Evolutionary conservation across 2,888 invertebrate species (phyloP), one percentile per base, ranked within the genome.

Genomic region (Lymantria dispar): DNA sequence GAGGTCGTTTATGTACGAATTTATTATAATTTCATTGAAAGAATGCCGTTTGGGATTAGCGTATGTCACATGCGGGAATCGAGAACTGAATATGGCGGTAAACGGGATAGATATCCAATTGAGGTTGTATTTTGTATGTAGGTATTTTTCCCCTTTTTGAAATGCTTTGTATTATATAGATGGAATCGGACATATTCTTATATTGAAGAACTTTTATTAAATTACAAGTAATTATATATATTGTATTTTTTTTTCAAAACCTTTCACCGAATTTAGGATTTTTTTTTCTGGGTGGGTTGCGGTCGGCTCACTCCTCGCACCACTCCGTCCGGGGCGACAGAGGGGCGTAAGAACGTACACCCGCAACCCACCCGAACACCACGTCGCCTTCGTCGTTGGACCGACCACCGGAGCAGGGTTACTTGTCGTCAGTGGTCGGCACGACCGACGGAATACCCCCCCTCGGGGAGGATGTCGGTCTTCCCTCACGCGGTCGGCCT

Each of bases 151-250:
- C n/a, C 82, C 82, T 86, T 88, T 91, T 85, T 83, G 79, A 85
- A 87, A 86, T 77, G 85, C 85, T 90, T 87, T 91, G 89, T 91
- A 89, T 85, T 86, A 59, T 65, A 66, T 80, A 84, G 87, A 89
- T 88, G 88, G 89, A 90, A 90, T 90, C 88, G 86, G 90, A 90
- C 88, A 87, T 91, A 91, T 91, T 91, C 89, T 91, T 91, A 88
- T 91, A 91, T 86, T 87, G 83, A 85, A 81, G 76, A 87, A 87
- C 84, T 88, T 91, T 89, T 91, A 91, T 85, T 89, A 90, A 90
- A 90, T 80, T 87, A 84, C 77, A 70, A 81, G 83, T 79, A 73
- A 77, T 68, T 43, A 44, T 62, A 54, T 56, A 52, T 43, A 57
- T 61, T 52, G 53, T 79, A 76, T 84, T 74, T 78, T 81, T 81